Percentiles rank a stretch among this genome's conserved stretches.
Evolutionary conservation across 1,140 invertebrate species (phyloP).

Genomic region (Lycorma delicatula): DNA sequence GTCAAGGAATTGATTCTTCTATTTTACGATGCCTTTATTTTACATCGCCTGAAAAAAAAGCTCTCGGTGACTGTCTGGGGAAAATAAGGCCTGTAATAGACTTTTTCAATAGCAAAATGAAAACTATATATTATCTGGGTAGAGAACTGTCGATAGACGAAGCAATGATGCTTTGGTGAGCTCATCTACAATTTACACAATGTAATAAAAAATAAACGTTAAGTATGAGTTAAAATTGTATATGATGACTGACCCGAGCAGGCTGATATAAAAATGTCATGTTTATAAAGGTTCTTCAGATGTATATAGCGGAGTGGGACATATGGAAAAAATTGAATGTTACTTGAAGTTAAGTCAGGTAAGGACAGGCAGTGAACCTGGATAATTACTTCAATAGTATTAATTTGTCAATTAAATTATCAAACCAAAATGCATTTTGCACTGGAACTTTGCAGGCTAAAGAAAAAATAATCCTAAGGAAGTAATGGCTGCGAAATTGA

Average conservation of each 20-base stretch:
- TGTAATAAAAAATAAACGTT: slow-evolving; percentile 1
- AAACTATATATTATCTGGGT: slow-evolving; percentile 24
- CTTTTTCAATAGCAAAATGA: slow-evolving; percentile 30
- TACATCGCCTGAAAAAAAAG: not conserved
- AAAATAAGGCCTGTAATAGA: slow-evolving; percentile 20
- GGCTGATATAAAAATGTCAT: slow-evolving; percentile 18
- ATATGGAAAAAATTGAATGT: slow-evolving; percentile 11
- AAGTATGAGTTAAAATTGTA: slow-evolving; percentile 13
- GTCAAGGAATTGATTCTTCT: slow-evolving; percentile 11
- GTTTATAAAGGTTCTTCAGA: slow-evolving; percentile 22
- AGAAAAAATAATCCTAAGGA: not conserved
- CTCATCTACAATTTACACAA: not conserved
- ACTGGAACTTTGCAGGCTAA: not conserved
- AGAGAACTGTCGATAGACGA: slow-evolving; percentile 23
- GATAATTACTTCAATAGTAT: slow-evolving; percentile 17
- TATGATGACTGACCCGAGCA: slow-evolving; percentile 21
- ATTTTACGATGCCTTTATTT: slow-evolving; percentile 10
- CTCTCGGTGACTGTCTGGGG: not conserved
- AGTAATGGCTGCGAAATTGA: slow-evolving; percentile 30
- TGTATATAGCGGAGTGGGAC: slow-evolving; percentile 14
- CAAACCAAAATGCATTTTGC: not conserved
- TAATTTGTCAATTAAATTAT: slow-evolving; percentile 2
- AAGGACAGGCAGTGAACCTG: slow-evolving; percentile 15
- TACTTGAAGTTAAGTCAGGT: slow-evolving; percentile 3
- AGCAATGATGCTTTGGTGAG: slow-evolving; percentile 8